phyloP scores from a whole-genome alignment of 2,888 invertebrate species.

The Thecocarcelia acutangulata region DNA sequence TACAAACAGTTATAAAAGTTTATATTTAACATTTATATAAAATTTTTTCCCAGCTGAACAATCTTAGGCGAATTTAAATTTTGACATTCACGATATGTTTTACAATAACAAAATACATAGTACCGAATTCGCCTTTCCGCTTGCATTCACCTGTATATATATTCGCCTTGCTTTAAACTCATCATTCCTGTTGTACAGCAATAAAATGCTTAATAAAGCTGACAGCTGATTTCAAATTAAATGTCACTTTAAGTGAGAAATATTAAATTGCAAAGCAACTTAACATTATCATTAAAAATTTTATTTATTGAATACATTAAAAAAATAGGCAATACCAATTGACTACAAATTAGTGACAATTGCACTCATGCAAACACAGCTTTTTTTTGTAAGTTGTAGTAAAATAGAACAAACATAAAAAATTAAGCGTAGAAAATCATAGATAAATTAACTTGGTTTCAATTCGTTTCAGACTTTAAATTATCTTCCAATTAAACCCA shows the following conservation, averaged over 20 bases:
- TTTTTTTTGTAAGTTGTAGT: not conserved
- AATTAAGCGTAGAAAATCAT: not conserved
- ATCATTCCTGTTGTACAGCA: conserved; percentile 1
- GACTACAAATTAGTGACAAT: conserved; percentile 17
- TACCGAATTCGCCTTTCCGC: too few species aligned
- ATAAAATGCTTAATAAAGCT: conserved; percentile 23
- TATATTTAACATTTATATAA: too few species aligned
- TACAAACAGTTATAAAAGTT: too few species aligned
- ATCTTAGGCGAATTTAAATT: too few species aligned
- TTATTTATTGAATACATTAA: conserved; percentile 42
- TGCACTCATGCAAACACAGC: not conserved
- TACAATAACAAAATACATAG: too few species aligned
- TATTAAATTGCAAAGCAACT: conserved; percentile 40
- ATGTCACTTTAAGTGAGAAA: conserved; percentile 56
- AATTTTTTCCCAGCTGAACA: too few species aligned
- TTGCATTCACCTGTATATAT: too few species aligned
- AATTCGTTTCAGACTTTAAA: not conserved
- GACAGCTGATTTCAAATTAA: conserved; percentile 48
- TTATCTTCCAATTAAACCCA: conserved; percentile 11
- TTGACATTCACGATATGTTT: too few species aligned
- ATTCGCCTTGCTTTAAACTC: too few species aligned
- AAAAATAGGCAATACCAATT: not conserved
- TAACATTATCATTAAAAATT: conserved; percentile 44
- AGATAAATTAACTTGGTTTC: conserved; percentile 9
- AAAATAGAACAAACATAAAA: not conserved